Conservation (phyloP, 2,113 vertebrate genomes). For the Nesoenas mayeri region DNA sequence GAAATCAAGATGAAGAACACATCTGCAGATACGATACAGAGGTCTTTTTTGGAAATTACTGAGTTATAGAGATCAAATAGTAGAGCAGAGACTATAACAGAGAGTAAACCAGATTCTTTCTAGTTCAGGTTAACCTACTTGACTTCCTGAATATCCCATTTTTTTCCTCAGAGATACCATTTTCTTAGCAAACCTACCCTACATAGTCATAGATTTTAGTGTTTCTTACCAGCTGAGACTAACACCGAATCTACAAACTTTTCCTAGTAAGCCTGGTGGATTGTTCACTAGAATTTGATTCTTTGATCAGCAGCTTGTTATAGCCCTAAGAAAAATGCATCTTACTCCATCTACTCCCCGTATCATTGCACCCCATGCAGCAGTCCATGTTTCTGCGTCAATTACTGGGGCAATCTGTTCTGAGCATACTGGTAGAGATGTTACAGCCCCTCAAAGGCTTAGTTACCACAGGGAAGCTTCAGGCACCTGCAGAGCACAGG, state of each 20-base stretch:
- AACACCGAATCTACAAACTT: not conserved
- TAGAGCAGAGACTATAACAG: not conserved
- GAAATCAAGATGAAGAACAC: not conserved
- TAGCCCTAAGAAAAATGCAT: not conserved
- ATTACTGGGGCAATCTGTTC: slow-evolving; percentile 34
- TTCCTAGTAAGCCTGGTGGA: not conserved
- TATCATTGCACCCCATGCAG: not conserved
- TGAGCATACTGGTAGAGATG: not conserved
- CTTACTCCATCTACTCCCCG: not conserved
- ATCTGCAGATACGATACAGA: not conserved
- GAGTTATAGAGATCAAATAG: not conserved
- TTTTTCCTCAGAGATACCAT: not conserved
- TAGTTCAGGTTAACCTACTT: not conserved
- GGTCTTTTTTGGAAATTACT: not conserved
- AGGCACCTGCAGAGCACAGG: slow-evolving; percentile 15
- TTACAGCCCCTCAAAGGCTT: not conserved
- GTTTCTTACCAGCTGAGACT: not conserved
- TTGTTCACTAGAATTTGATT: not conserved
- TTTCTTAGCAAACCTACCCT: not conserved
- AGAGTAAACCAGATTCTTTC: not conserved
- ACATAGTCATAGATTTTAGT: not conserved
- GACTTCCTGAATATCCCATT: not conserved
- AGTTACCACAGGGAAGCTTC: not conserved
- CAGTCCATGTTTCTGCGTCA: not conserved
- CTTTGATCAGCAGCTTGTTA: not conserved